Base-by-base conservation (phyloP, 53 echinoderm and acorn worm species). In the Echinarachnius parma region DNA sequence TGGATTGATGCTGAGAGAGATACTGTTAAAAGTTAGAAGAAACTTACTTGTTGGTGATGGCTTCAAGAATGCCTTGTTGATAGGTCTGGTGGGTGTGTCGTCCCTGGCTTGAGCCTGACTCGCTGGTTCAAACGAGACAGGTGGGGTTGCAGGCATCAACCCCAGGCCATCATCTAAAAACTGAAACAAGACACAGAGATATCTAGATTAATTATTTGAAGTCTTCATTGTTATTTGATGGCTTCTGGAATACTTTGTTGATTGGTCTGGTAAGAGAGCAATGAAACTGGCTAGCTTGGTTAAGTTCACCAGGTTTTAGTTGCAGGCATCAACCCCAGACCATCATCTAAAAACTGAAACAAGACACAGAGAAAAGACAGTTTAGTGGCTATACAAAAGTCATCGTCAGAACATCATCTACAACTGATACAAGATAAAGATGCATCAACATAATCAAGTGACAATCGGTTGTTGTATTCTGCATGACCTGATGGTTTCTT, bases 141-240 rank as follows among this genome's bases (percentile, higher is more conserved):
- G 89, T 34, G 93, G 93, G 34, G 94, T 89, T 46, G 94, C 68
- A 15, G 94, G 89, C 4, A 93, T 61, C 53, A 93, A 66, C 42
- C 82, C 81, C 30, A 92, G 84, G 46, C 88, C 70, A 27, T 60
- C 46, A 34, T 56, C 86, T 62, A 86, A 70, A 42, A 87, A 84
- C 92, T 92, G 59, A 5, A 45, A 36, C 21, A 32, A 16, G 18
- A 30, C 16, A 58, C 28, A 30, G 5, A 24, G 26, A 21, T 22
- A 56, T 22, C n/a, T n/a, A n/a, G n/a, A n/a, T n/a, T n/a, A n/a
- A n/a, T n/a, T n/a, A n/a, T n/a, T n/a, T n/a, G n/a, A n/a, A n/a
- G n/a, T n/a, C n/a, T n/a, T n/a, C n/a, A n/a, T n/a, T n/a, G n/a
- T n/a, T n/a, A n/a, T n/a, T n/a, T 25, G 55, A 78, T 10, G 68